phyloP scores from a whole-genome alignment of 1,140 invertebrate species.

The Ylistrum balloti region DNA sequence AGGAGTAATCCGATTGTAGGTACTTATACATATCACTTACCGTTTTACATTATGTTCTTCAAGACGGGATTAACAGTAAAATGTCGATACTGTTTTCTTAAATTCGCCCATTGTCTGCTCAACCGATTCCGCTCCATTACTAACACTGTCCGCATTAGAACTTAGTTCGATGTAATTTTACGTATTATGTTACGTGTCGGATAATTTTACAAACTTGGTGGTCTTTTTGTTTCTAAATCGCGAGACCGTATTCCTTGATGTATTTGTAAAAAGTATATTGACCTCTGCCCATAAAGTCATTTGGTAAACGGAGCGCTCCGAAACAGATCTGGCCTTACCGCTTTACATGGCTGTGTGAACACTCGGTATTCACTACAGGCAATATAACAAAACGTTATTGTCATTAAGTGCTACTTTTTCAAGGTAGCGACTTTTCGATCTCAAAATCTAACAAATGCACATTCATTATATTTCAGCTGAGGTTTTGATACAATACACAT shows the following conservation, averaged over 20 bases:
- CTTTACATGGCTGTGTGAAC: constrained; percentile 5
- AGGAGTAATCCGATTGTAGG: constrained; percentile 16
- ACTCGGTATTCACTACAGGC: constrained; percentile 3
- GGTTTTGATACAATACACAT: background rate
- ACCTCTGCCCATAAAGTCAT: constrained; percentile 5
- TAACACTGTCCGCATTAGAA: background rate
- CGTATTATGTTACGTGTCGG: constrained; percentile 7
- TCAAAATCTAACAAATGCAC: background rate
- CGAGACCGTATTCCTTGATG: background rate
- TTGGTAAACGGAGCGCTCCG: constrained; percentile 1
- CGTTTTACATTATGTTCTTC: background rate
- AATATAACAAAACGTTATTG: constrained; percentile 10
- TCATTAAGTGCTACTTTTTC: background rate
- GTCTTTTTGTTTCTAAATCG: background rate
- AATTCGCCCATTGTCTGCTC: background rate
- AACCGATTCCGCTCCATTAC: background rate
- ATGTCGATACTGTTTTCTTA: constrained; percentile 23
- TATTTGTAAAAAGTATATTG: background rate
- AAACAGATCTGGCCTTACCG: background rate
- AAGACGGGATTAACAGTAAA: constrained; percentile 9
- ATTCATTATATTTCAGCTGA: background rate
- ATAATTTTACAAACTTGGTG: background rate
- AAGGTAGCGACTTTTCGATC: background rate
- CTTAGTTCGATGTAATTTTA: background rate
- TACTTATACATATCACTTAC: constrained; percentile 39